A percentile compares a stretch with the other conserved stretches of the same genome.
Conservation (phyloP, 2,888 invertebrate species). For the Reticulitermes lucifugus region DNA sequence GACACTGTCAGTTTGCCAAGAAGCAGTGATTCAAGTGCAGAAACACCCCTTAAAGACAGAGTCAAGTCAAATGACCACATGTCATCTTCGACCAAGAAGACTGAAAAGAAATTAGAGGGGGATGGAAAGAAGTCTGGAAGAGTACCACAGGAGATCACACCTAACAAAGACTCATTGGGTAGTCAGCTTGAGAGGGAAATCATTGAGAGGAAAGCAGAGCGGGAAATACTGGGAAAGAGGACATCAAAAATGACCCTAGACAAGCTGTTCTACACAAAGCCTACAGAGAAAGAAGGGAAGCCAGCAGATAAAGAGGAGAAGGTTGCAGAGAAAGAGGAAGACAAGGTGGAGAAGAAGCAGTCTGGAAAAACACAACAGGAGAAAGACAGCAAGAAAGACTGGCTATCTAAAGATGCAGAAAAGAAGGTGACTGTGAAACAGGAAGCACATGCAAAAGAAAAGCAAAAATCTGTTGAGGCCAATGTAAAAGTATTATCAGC, state of each 20-base stretch:
- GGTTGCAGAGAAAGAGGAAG: conserved; percentile 45
- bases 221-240: conserved; percentile 63
- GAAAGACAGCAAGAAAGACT: conserved; percentile 54
- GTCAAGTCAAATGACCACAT: conserved; percentile 70
- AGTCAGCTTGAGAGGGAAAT: conserved; percentile 63
- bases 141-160: not conserved
- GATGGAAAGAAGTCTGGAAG: conserved; percentile 36
- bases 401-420: conserved; percentile 55
- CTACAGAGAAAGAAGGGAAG: conserved; percentile 57
- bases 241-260: conserved; percentile 68
- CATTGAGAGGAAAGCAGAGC: conserved; percentile 61
- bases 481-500: not conserved
- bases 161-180: conserved; percentile 29
- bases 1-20: conserved; percentile 45
- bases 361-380: conserved; percentile 54
- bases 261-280: conserved; percentile 63
- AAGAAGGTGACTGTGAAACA: conserved; percentile 52
- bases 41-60: conserved; percentile 66
- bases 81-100: conserved; percentile 60
- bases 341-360: conserved; percentile 53
- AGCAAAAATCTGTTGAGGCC: conserved; percentile 27
- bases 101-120: conserved; percentile 69
- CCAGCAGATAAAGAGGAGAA: conserved; percentile 59
- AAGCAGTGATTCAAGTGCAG: conserved; percentile 40
- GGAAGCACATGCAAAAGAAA: conserved; percentile 47